These are phyloP conservation scores for Liodrosophila aerea DNA, from an alignment of 2,888 invertebrate genomes.

Conservation along the genomic window DNA sequence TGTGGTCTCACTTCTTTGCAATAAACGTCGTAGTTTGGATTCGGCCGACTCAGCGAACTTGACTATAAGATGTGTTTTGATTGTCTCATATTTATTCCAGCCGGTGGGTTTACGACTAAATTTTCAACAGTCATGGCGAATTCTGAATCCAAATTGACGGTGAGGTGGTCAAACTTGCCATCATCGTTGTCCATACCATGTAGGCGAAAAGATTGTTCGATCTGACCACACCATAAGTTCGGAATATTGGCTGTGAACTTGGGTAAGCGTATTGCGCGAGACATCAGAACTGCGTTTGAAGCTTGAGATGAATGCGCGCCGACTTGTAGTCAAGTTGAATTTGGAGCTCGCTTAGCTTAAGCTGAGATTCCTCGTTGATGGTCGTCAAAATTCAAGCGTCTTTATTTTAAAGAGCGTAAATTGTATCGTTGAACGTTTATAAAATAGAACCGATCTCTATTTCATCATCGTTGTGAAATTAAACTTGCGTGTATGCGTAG, in stretches of 20 bases:
- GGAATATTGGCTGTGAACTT: too few relatives aligned
- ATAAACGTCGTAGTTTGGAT: not conserved
- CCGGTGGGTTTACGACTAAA: not conserved
- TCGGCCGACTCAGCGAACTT: not conserved
- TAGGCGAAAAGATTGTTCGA: not conserved
- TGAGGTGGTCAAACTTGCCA: conserved; percentile 1
- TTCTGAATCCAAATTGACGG: not conserved
- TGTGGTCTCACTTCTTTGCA: not conserved
- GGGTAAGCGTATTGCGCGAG: too few relatives aligned
- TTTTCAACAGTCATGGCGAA: not conserved
- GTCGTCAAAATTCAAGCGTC: not conserved
- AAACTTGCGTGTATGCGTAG: too few relatives aligned
- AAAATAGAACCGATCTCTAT: not conserved
- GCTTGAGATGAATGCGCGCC: too few relatives aligned
- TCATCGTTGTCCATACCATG: not conserved
- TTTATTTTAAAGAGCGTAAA: not conserved
- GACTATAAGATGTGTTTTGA: not conserved
- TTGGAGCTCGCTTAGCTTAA: not conserved
- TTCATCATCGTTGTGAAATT: too few relatives aligned
- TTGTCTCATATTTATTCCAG: not conserved
- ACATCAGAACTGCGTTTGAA: too few relatives aligned
- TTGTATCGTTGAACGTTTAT: not conserved
- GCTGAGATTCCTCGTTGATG: not conserved
- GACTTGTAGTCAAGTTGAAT: not conserved
- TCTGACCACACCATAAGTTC: too few relatives aligned